phyloP scores from a whole-genome alignment of 2,888 invertebrate species.

The Steinernema carpocapsae region DNA sequence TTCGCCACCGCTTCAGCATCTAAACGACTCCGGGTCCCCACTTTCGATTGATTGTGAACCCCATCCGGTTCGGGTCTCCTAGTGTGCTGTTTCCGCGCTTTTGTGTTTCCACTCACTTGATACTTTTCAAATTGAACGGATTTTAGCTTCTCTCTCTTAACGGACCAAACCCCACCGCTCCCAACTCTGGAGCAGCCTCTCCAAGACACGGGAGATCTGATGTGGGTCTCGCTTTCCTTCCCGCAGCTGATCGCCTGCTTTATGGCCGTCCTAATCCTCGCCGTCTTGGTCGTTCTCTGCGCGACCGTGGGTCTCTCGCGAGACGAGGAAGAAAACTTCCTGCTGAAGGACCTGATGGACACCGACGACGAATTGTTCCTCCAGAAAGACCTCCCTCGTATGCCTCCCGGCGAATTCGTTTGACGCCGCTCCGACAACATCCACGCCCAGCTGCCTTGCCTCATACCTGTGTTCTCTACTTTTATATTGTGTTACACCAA shows the following conservation, averaged over 20 bases:
- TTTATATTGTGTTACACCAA: not conserved
- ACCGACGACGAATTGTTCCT: constrained; percentile 25
- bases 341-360: constrained; percentile 6
- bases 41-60: constrained; percentile 18
- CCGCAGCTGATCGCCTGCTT: constrained; percentile 24
- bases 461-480: constrained; percentile 2
- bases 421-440: not conserved
- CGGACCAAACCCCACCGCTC: too few species aligned
- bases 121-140: not conserved
- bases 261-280: constrained; percentile 21
- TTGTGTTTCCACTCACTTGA: not conserved
- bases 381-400: constrained; percentile 18
- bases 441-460: constrained; percentile 8
- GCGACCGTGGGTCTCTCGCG: constrained; percentile 24
- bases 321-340: constrained; percentile 21
- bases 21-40: not conserved
- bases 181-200: not conserved
- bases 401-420: constrained; percentile 28
- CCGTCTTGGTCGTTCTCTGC: constrained; percentile 6
- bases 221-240: constrained; percentile 24
- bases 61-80: not conserved
- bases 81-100: not conserved
- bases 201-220: constrained; percentile 11
- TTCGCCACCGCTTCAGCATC: not conserved
- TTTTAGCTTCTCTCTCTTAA: too few species aligned